Percentiles rank a stretch among this genome's conserved stretches.
These are phyloP conservation scores for Cottoperca gobio DNA, from an alignment of 2,797 vertebrate species.

Conservation along the genomic window DNA sequence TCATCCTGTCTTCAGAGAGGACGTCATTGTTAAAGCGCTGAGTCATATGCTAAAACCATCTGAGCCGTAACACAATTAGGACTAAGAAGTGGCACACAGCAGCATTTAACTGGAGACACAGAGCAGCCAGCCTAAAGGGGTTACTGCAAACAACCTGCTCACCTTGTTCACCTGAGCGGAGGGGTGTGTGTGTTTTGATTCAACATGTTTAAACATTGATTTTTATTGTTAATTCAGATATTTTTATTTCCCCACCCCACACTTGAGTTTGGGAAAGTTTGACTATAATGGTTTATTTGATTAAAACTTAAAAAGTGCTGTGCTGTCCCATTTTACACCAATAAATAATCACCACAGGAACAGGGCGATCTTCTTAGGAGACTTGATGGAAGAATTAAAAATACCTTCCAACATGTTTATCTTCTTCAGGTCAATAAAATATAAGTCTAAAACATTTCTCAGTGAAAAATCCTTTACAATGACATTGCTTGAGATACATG, in stretches of 20 bases:
- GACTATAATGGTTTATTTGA: neutral
- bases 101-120: conserved; percentile 45
- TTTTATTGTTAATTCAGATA: neutral
- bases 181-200: neutral
- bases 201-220: neutral
- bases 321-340: neutral
- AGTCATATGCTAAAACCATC: conserved; percentile 74
- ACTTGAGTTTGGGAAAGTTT: neutral
- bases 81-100: conserved; percentile 56
- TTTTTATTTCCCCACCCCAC: neutral
- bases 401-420: neutral
- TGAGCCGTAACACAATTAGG: conserved; percentile 72
- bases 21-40: conserved; percentile 66
- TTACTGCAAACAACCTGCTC: conserved; percentile 15
- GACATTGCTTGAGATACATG: neutral
- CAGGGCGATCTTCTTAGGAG: neutral
- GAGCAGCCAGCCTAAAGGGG: conserved; percentile 13
- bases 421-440: neutral
- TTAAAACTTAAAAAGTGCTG: neutral
- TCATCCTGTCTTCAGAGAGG: conserved; percentile 46
- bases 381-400: neutral
- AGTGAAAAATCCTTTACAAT: neutral
- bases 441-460: neutral
- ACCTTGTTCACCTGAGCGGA: conserved; percentile 7
- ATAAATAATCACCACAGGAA: neutral